Conservation (phyloP, 2,113 vertebrate species). For the Dunckerocampus dactyliophorus region DNA sequence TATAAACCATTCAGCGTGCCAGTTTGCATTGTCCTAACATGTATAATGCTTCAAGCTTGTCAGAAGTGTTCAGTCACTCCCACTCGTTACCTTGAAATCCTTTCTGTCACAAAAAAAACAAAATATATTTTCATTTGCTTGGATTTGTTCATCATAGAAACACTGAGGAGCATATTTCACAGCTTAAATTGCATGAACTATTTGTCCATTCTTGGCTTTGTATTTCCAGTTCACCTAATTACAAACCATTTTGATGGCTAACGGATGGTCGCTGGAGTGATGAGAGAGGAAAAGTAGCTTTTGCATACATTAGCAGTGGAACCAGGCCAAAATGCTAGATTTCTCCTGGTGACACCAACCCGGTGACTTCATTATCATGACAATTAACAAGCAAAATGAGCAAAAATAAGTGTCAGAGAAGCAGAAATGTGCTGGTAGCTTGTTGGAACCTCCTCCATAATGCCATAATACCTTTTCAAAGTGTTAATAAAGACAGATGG, state of each 20-base stretch:
- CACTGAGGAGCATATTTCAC: constrained; percentile 52
- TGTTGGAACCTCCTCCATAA: constrained; percentile 34
- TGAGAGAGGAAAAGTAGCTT: constrained; percentile 50
- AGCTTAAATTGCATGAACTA: constrained; percentile 40
- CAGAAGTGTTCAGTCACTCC: constrained; percentile 57
- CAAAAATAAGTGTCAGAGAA: constrained; percentile 60
- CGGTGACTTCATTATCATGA: constrained; percentile 69
- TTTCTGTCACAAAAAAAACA: constrained; percentile 32
- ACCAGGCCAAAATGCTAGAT: constrained; percentile 63
- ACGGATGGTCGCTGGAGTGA: constrained; percentile 51
- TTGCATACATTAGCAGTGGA: constrained; percentile 65
- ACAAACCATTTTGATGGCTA: constrained; percentile 52
- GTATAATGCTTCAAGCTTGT: constrained; percentile 60
- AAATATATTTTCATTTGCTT: constrained; percentile 29
- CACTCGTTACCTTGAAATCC: constrained; percentile 55
- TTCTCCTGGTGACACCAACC: constrained; percentile 66
- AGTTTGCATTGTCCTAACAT: constrained; percentile 61
- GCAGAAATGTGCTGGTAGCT: constrained; percentile 49
- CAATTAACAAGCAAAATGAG: constrained; percentile 69
- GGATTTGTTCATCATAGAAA: constrained; percentile 56
- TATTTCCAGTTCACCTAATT: constrained; percentile 54
- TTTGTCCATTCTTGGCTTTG: constrained; percentile 37
- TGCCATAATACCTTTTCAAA: constrained; percentile 40
- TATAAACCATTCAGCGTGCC: constrained; percentile 49
- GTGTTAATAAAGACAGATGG: constrained; percentile 60